Percentiles rank a stretch among this genome's conserved stretches.
These are phyloP conservation scores for Urocyon cinereoargenteus DNA, from an alignment of 2,797 vertebrate genomes.

Conservation along the genomic window DNA sequence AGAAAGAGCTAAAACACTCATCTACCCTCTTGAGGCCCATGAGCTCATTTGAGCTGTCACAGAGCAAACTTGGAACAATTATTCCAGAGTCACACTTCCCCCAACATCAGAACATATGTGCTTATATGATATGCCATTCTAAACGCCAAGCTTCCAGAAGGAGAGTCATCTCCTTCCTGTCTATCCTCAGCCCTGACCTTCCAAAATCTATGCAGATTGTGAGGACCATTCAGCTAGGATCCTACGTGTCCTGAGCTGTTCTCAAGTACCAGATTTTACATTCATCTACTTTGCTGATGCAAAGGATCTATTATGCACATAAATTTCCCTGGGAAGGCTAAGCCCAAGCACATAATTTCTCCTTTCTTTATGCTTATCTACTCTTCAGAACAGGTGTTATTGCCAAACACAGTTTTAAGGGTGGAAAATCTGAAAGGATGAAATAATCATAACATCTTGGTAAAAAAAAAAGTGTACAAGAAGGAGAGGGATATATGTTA, in stretches of 20 bases:
- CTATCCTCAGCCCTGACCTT: not conserved
- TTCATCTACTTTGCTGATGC: not conserved
- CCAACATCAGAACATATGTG: not conserved
- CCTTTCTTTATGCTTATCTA: not conserved
- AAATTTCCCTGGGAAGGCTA: not conserved
- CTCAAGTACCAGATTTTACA: not conserved
- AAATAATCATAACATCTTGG: constrained; percentile 25
- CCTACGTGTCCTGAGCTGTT: not conserved
- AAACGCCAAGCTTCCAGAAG: not conserved
- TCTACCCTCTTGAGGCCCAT: not conserved
- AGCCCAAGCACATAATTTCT: not conserved
- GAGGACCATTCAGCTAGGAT: not conserved
- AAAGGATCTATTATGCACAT: not conserved
- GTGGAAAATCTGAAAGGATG: not conserved
- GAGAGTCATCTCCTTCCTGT: not conserved
- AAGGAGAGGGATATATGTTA: not conserved
- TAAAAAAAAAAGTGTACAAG: not conserved
- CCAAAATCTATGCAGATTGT: not conserved
- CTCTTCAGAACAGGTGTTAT: not conserved
- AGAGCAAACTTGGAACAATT: not conserved
- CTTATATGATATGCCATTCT: not conserved
- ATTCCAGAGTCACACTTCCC: not conserved
- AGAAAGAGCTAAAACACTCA: not conserved
- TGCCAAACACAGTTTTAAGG: not conserved
- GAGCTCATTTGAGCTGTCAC: not conserved